Evolutionary conservation across 2,888 invertebrate genomes (phyloP), one percentile per base, ranked within the genome.

Genomic region (Tanytarsus gracilentus): DNA sequence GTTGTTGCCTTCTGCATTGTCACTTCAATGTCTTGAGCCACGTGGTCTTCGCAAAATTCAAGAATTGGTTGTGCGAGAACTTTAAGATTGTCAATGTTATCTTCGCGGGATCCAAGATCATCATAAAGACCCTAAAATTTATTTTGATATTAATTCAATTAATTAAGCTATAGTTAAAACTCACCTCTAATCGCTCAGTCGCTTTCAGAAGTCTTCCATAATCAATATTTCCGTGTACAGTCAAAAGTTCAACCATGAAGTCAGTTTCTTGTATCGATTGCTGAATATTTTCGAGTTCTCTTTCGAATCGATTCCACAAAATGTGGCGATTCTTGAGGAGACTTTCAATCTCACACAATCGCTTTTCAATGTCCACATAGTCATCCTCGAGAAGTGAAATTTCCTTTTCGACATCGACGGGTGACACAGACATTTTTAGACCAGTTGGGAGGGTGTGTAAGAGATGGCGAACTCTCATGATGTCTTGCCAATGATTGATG

Each of bases 191-290:
- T 68, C 89, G 78, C 72, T 89, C 88, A 1, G 90, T 90, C 40
- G 89, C 89, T 69, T 88, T 89, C 58, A 85, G 77, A 62, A 91
- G 75, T 7, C 90, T 78, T 64, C 88, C 88, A 67, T 89, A 90
- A 71, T 91, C 89, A 14, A 90, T 86, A 63, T 86, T 85, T 1
- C 88, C 89, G 69, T 90, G 89, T 0, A 90, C 85, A 0, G 87
- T 86, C 11, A 90, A 76, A 62, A 90, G 75, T 65, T 90, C 89
- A 76, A 88, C 87, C 88, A 90, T 88, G 67, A 88, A 90, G 70
- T 90, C 89, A 0, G 89, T 87, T 67, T 90, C 89, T 61, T 88
- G 81, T 0, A 89, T 88, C 0, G 87, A 88, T 55, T 87, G 84
- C 63, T 88, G 87, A 9, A 90, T 88, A 69, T 83, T 68, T 66